A percentile compares a stretch with the other conserved stretches of the same genome.
Conservation (phyloP, 92 coral and sea anemone species). For the Hydrozoanthus gracilis region DNA sequence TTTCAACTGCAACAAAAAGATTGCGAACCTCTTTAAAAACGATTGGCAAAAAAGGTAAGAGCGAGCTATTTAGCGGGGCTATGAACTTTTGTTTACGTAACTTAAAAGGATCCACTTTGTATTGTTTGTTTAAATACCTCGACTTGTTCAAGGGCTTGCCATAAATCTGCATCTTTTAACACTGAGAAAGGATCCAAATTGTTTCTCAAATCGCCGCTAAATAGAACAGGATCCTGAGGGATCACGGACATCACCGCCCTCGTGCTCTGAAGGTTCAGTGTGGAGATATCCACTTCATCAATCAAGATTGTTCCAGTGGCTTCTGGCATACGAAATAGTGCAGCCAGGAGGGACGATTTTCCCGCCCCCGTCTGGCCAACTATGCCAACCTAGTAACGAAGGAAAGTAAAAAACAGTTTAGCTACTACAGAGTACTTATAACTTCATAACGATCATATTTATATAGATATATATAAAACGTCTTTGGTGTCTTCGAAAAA, state of each 20-base stretch:
- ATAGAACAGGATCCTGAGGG: constrained; percentile 4
- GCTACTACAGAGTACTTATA: neutral
- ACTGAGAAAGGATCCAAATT: constrained; percentile 3
- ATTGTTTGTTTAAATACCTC: neutral
- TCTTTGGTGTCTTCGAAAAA: no score
- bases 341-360: constrained; percentile 11
- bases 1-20: neutral
- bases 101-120: no score
- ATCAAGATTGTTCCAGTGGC: constrained; percentile 15
- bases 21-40: no score
- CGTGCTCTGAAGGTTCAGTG: constrained; percentile 6
- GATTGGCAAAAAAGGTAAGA: neutral
- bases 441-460: neutral
- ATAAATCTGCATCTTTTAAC: neutral
- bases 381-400: neutral
- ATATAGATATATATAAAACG: no score
- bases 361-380: constrained; percentile 16
- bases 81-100: neutral
- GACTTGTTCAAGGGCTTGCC: neutral
- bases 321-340: constrained; percentile 15
- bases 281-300: constrained; percentile 16
- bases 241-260: constrained; percentile 18
- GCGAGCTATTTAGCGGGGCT: neutral
- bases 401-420: neutral
- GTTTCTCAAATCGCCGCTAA: neutral